Percentiles rank a stretch among this genome's conserved stretches.
phyloP scores from a whole-genome alignment of 92 coral and sea anemone genomes.

The Scolanthus callimorphus region DNA sequence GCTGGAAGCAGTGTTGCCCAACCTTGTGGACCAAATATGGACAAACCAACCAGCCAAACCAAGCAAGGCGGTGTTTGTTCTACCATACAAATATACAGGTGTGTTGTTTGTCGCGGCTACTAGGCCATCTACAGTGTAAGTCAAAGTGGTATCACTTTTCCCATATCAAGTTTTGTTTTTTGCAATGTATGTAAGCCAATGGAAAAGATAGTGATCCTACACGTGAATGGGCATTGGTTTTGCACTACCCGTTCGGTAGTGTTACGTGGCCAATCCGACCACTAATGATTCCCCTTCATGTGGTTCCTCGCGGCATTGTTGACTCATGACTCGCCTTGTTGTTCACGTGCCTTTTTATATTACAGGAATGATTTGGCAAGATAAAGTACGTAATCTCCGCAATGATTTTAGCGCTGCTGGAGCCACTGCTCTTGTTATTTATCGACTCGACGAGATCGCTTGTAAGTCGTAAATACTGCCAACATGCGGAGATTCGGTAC shows the following conservation, averaged over 20 bases:
- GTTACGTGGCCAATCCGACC: too few relatives aligned
- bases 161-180: too few relatives aligned
- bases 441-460: constrained; percentile 77
- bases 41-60: constrained; percentile 49
- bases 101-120: not conserved
- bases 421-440: constrained; percentile 61
- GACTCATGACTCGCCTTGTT: too few relatives aligned
- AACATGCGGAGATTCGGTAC: too few relatives aligned
- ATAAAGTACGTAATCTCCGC: constrained; percentile 74
- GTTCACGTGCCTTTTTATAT: not conserved
- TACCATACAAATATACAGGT: constrained; percentile 67
- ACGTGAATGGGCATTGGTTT: not conserved
- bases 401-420: constrained; percentile 45
- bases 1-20: constrained; percentile 36
- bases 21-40: constrained; percentile 87
- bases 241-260: not conserved
- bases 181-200: too few relatives aligned
- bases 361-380: constrained; percentile 73
- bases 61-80: constrained; percentile 35
- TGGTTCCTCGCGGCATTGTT: not conserved
- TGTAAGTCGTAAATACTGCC: constrained; percentile 65
- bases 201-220: too few relatives aligned
- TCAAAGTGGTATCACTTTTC: too few relatives aligned
- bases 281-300: too few relatives aligned
- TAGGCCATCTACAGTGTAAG: too few relatives aligned